Base-by-base conservation (phyloP, 2,113 vertebrate genomes). In the Etheostoma cragini region DNA sequence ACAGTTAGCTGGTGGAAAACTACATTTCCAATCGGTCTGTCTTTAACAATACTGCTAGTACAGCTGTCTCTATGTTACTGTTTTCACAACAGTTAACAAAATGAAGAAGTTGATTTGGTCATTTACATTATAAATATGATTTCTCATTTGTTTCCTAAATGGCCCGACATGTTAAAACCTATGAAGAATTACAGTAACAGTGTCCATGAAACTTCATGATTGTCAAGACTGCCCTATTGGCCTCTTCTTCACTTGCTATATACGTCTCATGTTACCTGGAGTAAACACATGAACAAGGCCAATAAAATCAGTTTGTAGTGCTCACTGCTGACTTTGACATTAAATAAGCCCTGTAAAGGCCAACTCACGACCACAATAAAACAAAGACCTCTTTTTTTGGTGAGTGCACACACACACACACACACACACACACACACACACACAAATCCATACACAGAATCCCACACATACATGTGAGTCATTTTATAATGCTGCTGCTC, bases 341-440 rank as follows among this genome's bases (percentile, higher is more conserved):
- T 91, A 91, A 90, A 93, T 88, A 89, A 87, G 76, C 62, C 26
- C 83, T 64, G 85, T 87, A 94, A 91, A 92, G 89, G 91, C 92
- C 86, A 89, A 69, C 84, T 82, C 84, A 84, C 74, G 69, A 66
- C 76, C 74, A 86, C 90, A 93, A 90, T 91, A 90, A 93, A 93
- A 88, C 80, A 84, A 84, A 88, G 83, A 75, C 68, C 86, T 87
- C 80, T 80, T 64, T 75, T 66, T 75, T 81, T 76, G 60, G 72
- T 62, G 50, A 65, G 38, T 15, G n/a, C 35, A 16, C 65, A 63
- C n/a, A 30, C 22, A 30, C 62, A 68, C 17, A 64, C 47, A 21
- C 22, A 49, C 42, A 63, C 35, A 16, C 65, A 63, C n/a, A 30
- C 22, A 30, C 62, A 68, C 17, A 64, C 47, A 21, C 22, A 49